phyloP scores from a whole-genome alignment of 1,140 invertebrate species.

The Pseudomyrmex cubaensis region DNA sequence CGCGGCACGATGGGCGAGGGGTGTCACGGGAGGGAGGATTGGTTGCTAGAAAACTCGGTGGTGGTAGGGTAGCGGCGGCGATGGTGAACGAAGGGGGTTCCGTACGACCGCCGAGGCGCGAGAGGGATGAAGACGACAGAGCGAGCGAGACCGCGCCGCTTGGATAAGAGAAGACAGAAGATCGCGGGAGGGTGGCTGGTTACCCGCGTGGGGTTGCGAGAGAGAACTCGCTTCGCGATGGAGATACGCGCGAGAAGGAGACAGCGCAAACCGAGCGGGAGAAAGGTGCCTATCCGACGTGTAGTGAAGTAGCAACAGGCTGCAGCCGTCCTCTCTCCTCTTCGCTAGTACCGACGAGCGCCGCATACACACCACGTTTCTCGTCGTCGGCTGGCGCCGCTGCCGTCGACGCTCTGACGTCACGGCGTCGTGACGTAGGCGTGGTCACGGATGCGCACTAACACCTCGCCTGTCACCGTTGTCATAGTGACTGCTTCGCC shows the following conservation, averaged over 20 bases:
- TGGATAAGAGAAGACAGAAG: neutral
- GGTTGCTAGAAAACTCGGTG: constrained; percentile 69
- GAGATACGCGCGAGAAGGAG: constrained; percentile 28
- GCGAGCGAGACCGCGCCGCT: constrained; percentile 10
- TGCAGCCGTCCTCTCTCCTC: constrained; percentile 73
- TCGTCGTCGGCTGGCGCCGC: constrained; percentile 73
- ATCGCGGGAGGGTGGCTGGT: constrained; percentile 4
- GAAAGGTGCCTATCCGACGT: constrained; percentile 65
- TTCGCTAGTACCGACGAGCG: constrained; percentile 67
- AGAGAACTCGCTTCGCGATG: constrained; percentile 39
- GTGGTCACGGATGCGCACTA: constrained; percentile 85
- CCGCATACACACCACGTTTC: constrained; percentile 77
- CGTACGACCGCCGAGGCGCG: constrained; percentile 54
- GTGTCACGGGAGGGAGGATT: constrained; percentile 63
- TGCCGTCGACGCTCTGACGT: constrained; percentile 80
- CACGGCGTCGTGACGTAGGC: constrained; percentile 83
- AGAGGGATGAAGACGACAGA: constrained; percentile 5
- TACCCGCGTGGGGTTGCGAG: constrained; percentile 58
- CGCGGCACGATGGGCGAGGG: constrained; percentile 63
- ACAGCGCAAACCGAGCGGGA: constrained; percentile 39
- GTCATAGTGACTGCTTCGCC: constrained; percentile 84
- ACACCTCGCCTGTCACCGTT: constrained; percentile 84
- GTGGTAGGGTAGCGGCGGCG: constrained; percentile 67
- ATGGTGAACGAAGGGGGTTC: constrained; percentile 66
- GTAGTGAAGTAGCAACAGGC: constrained; percentile 80